Conservation (phyloP, 2,797 vertebrate genomes). For the Furcifer pardalis region DNA sequence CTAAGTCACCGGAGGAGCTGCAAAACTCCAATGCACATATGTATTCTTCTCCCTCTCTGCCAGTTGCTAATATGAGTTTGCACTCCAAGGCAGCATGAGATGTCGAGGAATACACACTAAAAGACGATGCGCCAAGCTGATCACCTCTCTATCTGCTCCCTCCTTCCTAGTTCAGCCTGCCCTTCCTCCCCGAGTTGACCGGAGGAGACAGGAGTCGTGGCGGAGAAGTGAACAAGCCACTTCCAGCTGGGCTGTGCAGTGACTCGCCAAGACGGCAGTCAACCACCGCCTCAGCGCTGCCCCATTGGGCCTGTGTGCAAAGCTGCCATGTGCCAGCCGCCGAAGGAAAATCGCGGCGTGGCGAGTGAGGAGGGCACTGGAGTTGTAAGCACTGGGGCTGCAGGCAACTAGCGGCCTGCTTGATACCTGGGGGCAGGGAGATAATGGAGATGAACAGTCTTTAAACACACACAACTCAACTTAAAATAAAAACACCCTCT, state of each 20-base stretch:
- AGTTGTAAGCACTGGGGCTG: not conserved
- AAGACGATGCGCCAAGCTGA: fast-evolving
- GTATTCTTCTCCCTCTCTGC: not conserved
- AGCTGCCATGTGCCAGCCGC: not conserved
- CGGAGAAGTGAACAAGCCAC: slow-evolving; percentile 17
- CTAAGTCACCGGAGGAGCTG: too few species aligned
- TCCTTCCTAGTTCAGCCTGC: not conserved
- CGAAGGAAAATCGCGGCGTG: not conserved
- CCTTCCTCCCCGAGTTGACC: not conserved
- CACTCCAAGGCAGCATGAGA: not conserved
- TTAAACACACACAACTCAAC: too few species aligned
- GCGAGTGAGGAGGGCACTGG: not conserved
- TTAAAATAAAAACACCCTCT: not conserved
- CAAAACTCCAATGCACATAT: too few species aligned
- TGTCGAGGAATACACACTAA: not conserved
- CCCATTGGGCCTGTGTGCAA: not conserved
- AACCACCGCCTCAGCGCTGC: not conserved
- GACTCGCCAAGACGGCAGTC: not conserved
- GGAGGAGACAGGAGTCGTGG: not conserved
- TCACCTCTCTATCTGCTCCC: not conserved
- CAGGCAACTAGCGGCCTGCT: not conserved
- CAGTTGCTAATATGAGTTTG: too few species aligned
- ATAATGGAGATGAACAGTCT: not conserved
- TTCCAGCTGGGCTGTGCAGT: not conserved
- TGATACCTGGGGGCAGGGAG: not conserved